Base-by-base conservation (phyloP, 2,888 invertebrate genomes). In the Napeogenes inachia region DNA sequence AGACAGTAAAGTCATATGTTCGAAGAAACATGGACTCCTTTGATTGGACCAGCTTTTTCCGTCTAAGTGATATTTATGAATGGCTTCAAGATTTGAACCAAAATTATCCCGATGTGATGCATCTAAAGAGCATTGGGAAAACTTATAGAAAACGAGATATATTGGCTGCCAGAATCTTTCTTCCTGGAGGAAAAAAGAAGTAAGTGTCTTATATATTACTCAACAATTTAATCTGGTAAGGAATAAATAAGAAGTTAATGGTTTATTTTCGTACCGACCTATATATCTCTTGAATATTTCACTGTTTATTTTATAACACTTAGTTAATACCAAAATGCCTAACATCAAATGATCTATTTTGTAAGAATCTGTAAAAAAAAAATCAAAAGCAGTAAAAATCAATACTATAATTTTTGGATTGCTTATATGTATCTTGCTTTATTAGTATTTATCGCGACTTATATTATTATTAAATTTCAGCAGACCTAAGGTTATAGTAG, bases 1-100 rank as follows among this genome's bases (percentile, higher is more conserved):
- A 88, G 75, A 82, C 77, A 3, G 80, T 86, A 0, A 81, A 78
- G 59, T 63, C 75, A 0, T 88, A 88, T 57, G 73, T 80, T 6
- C 76, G 84, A 63, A 76, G 85, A 35, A 77, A 80, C 12, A 81
- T 82, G 76, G 75, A 76, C 0, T 75, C 84, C 0, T 88, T 81
- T 59, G 77, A 83, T 58, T 94, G 94, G 92, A 84, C 75, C 0
- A 88, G 81, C 13, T 95, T 92, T 72, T 91, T 92, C 71, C 84
- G 85, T 0, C 72, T 94, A 10, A 80, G 91, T 0, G 93, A 93
- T 60, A 94, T 94, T 47, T 87, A 93, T 67, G 75, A 75, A 1
- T 94, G 93, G 92, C 71, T 94, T 8, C 80, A 80, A 21, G 87
- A 87, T 64, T 73, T 94, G 32, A 80, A 81, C 0, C 71, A 68